These are phyloP conservation scores for Coccyzus lansbergi DNA, from an alignment of 2,797 vertebrate genomes.

Conservation along the genomic window DNA sequence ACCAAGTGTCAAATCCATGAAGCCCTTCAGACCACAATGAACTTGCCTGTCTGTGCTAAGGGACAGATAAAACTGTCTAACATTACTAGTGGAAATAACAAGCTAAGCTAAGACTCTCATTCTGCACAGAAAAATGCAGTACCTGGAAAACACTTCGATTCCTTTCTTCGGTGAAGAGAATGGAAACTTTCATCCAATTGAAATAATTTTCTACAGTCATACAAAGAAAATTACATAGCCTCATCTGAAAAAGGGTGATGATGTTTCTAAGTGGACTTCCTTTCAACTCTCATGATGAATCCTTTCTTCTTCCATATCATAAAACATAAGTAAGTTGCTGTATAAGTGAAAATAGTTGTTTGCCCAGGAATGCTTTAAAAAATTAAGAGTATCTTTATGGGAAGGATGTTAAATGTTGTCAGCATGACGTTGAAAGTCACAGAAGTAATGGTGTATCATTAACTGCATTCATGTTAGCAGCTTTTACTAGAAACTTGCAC, in stretches of 20 bases:
- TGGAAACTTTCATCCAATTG: not conserved
- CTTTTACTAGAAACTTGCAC: not conserved
- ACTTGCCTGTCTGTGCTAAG: not conserved
- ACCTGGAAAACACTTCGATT: not conserved
- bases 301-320: not conserved
- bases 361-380: not conserved
- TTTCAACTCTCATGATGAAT: not conserved
- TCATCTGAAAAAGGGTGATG: not conserved
- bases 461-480: not conserved
- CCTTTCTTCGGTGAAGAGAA: not conserved
- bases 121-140: not conserved
- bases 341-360: not conserved
- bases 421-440: not conserved
- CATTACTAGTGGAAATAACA: not conserved
- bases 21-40: not conserved
- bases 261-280: not conserved
- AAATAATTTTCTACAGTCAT: not conserved
- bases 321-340: not conserved
- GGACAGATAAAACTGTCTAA: not conserved
- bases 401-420: not conserved
- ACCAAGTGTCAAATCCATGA: not conserved
- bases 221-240: not conserved
- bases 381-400: not conserved
- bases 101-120: not conserved
- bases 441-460: not conserved